These are phyloP conservation scores for Halyomorpha halys DNA, from an alignment of 1,140 invertebrate species.

Conservation along the genomic window DNA sequence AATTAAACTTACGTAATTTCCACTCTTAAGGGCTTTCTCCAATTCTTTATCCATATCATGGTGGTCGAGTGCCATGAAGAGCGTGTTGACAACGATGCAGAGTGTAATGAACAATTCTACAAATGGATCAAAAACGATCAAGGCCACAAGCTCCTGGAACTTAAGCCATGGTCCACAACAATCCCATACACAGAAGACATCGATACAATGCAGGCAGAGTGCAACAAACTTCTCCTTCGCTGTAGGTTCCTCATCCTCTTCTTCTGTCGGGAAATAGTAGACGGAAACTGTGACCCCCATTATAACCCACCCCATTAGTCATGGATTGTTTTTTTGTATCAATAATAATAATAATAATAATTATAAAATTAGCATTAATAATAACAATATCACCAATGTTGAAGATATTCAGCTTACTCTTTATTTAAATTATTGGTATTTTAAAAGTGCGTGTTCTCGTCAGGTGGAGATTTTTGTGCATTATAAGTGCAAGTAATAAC, in stretches of 20 bases:
- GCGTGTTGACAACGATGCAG: conserved; percentile 94
- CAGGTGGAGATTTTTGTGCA: conserved; percentile 13
- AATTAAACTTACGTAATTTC: conserved; percentile 78
- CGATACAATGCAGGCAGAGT: conserved; percentile 64
- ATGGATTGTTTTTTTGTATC: conserved; percentile 11
- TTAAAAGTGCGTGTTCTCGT: not conserved
- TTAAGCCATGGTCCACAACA: conserved; percentile 85
- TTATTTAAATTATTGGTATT: not conserved
- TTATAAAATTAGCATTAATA: not conserved
- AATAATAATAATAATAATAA: not conserved
- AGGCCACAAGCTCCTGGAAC: conserved; percentile 78
- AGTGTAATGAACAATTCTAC: conserved; percentile 96
- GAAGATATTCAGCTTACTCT: conserved; percentile 27
- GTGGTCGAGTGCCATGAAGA: conserved; percentile 96
- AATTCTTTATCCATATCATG: conserved; percentile 84
- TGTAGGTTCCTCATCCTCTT: conserved; percentile 80
- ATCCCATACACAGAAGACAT: conserved; percentile 94
- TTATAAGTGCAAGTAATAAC: no score
- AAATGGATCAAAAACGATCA: conserved; percentile 94
- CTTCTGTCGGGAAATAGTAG: conserved; percentile 87
- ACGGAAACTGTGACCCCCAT: conserved; percentile 58
- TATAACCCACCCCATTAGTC: conserved; percentile 10
- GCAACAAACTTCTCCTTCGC: conserved; percentile 74
- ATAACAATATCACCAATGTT: conserved; percentile 18
- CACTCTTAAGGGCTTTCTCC: conserved; percentile 72